Evolutionary conservation across 2,888 invertebrate species (phyloP).

Genomic region (Sepiola atlantica): DNA sequence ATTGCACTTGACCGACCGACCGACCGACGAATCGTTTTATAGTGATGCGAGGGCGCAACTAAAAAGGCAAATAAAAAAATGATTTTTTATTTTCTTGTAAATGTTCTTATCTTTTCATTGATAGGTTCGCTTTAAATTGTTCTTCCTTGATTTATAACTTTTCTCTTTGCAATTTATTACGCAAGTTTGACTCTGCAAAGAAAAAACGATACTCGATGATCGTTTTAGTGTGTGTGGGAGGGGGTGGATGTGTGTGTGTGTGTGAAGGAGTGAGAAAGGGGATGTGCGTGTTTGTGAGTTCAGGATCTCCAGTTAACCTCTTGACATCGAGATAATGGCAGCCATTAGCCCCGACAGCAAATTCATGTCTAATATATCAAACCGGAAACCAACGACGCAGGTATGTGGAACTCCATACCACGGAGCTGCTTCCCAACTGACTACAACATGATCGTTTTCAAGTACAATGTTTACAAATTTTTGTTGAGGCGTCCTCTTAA

Average conservation of each 20-base stretch:
- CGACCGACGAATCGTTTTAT: too few relatives aligned
- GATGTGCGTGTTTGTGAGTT: background rate
- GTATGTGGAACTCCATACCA: too few relatives aligned
- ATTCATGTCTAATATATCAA: background rate
- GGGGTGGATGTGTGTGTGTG: background rate
- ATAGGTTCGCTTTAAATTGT: background rate
- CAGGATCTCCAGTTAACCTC: background rate
- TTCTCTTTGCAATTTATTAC: background rate
- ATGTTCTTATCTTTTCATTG: background rate
- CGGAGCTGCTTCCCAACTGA: too few relatives aligned
- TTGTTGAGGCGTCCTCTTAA: too few relatives aligned
- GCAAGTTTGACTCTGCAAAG: background rate
- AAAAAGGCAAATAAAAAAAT: background rate
- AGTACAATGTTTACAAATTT: too few relatives aligned
- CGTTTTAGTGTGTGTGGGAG: background rate
- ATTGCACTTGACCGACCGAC: too few relatives aligned
- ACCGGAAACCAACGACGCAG: too few relatives aligned
- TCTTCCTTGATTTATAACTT: background rate
- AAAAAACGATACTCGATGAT: background rate
- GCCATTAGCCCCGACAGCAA: background rate
- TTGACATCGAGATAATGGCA: background rate
- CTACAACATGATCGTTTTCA: too few relatives aligned
- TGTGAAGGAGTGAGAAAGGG: background rate
- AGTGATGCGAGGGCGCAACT: too few relatives aligned
- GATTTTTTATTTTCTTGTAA: background rate